Percentiles rank a stretch among this genome's conserved stretches.
These are phyloP conservation scores for Corythaixoides concolor DNA, from an alignment of 2,113 vertebrate genomes.

Conservation along the genomic window DNA sequence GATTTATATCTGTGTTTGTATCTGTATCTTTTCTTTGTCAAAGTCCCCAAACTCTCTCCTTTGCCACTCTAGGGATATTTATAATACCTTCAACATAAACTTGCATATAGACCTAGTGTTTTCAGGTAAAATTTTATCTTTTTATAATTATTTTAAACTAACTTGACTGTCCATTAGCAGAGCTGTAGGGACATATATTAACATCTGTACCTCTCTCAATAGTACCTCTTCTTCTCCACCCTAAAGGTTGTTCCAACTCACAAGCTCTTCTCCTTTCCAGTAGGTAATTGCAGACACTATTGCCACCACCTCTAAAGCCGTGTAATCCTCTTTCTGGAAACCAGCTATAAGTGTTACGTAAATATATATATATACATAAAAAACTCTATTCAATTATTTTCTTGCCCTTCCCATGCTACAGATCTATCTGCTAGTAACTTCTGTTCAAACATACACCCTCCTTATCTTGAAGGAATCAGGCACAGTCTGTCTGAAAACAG, in stretches of 20 bases:
- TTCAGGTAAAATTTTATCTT: not conserved
- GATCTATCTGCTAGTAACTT: not conserved
- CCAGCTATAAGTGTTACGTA: not conserved
- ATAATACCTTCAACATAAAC: not conserved
- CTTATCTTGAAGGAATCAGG: conserved; percentile 34
- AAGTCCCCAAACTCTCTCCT: not conserved
- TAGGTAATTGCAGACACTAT: not conserved
- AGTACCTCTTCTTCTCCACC: not conserved
- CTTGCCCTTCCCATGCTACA: not conserved
- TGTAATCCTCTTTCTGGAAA: not conserved
- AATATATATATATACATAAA: not conserved
- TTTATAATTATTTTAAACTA: not conserved
- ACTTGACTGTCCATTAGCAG: not conserved
- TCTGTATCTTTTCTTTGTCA: not conserved
- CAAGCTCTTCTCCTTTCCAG: not conserved
- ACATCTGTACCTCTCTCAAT: not conserved
- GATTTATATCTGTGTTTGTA: not conserved
- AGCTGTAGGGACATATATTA: not conserved
- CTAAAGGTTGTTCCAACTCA: not conserved
- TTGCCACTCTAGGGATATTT: not conserved
- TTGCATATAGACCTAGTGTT: not conserved
- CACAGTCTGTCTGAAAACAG: conserved; percentile 18
- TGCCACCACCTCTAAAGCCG: not conserved
- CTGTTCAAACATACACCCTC: not conserved
- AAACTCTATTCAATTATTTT: not conserved